Evolutionary conservation across 2,797 vertebrate genomes (phyloP).

Genomic region (Micropoecilia bifurca): DNA sequence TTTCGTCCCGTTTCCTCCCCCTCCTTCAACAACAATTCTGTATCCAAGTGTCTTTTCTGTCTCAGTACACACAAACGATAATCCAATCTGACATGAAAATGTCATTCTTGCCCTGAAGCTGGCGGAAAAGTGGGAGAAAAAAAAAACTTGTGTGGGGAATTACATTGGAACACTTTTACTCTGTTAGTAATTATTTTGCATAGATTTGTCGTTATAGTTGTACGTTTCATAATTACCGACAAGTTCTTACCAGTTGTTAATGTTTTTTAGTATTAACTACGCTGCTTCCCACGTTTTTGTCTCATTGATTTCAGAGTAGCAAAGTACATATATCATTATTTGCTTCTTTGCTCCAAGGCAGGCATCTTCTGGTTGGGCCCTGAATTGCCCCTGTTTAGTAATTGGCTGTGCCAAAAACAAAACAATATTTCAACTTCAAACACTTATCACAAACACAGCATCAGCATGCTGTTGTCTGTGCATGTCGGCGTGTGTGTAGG

Average conservation of each 20-base stretch:
- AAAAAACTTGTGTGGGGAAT: neutral
- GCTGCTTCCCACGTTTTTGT: neutral
- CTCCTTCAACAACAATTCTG: constrained; percentile 33
- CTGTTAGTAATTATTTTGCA: neutral
- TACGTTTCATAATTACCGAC: constrained; percentile 1
- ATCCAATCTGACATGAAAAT: neutral
- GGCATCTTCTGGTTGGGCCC: constrained; percentile 33
- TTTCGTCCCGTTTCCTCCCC: constrained; percentile 25
- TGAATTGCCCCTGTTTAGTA: constrained; percentile 51
- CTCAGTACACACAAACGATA: constrained; percentile 21
- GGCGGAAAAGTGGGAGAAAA: neutral
- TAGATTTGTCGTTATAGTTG: constrained; percentile 6
- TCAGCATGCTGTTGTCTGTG: constrained; percentile 39
- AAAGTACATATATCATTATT: constrained; percentile 27
- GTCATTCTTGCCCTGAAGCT: neutral
- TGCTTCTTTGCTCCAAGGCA: constrained; percentile 26
- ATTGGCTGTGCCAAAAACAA: constrained; percentile 27
- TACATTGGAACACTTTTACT: neutral
- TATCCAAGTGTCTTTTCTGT: constrained; percentile 42
- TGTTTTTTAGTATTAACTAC: constrained; percentile 2
- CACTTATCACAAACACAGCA: constrained; percentile 47
- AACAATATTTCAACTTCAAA: constrained; percentile 57
- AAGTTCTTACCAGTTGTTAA: constrained; percentile 3
- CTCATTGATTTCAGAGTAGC: constrained; percentile 6
- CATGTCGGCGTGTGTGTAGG: constrained; percentile 7